These are phyloP conservation scores for Drosophila auraria DNA, from an alignment of 1,140 invertebrate genomes.

Conservation along the genomic window DNA sequence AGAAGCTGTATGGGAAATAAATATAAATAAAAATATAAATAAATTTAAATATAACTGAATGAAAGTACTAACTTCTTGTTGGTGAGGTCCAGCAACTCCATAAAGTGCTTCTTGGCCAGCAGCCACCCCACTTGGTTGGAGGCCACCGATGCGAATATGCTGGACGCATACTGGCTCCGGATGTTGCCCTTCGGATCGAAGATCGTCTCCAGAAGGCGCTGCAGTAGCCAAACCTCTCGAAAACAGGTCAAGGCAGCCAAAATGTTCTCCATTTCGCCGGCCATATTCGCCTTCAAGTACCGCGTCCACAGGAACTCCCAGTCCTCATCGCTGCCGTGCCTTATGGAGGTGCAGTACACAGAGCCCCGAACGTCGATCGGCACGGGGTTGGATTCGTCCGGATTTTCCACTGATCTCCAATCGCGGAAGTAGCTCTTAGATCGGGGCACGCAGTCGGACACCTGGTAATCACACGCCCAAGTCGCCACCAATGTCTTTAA, in stretches of 20 bases:
- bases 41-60: neutral
- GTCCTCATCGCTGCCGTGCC: conserved; percentile 89
- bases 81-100: conserved; percentile 86
- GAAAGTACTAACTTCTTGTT: conserved; percentile 86
- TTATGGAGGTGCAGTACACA: conserved; percentile 92
- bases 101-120: conserved; percentile 88
- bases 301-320: conserved; percentile 93
- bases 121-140: conserved; percentile 87
- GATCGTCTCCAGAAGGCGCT: conserved; percentile 88
- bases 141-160: conserved; percentile 87
- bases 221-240: conserved; percentile 89
- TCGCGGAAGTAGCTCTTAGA: conserved; percentile 87
- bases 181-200: conserved; percentile 87
- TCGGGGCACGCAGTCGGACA: conserved; percentile 87
- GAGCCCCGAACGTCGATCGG: conserved; percentile 89
- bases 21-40: neutral
- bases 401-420: conserved; percentile 87
- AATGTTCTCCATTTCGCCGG: conserved; percentile 88
- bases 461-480: conserved; percentile 87
- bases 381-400: conserved; percentile 88
- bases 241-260: conserved; percentile 90
- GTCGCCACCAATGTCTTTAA: conserved; percentile 86
- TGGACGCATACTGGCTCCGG: conserved; percentile 88
- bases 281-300: conserved; percentile 89
- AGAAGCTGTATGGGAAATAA: conserved; percentile 70